phyloP scores from a whole-genome alignment of 2,888 invertebrate species.

The Torymus texanus region DNA sequence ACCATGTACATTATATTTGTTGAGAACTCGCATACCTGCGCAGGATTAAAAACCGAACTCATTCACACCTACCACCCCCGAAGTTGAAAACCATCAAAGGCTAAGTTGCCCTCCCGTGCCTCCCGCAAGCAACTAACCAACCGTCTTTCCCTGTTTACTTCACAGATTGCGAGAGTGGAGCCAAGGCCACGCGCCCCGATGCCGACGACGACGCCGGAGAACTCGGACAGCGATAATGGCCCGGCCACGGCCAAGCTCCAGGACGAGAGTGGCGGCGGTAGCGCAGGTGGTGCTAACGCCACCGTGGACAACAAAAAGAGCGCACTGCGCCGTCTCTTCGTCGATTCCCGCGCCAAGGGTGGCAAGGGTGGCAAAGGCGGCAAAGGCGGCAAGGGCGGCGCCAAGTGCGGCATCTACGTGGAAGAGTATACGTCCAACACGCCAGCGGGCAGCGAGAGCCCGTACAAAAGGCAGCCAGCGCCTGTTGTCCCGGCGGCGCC shows the following conservation, averaged over 20 bases:
- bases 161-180: constrained; percentile 62
- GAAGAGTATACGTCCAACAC: constrained; percentile 72
- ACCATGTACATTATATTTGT: constrained; percentile 38
- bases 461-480: constrained; percentile 68
- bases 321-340: constrained; percentile 81
- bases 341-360: constrained; percentile 76
- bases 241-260: constrained; percentile 74
- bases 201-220: constrained; percentile 72
- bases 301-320: constrained; percentile 83
- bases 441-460: constrained; percentile 75
- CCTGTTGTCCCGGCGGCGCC: constrained; percentile 64
- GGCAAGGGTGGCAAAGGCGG: constrained; percentile 80
- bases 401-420: constrained; percentile 79
- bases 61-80: not conserved
- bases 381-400: constrained; percentile 80
- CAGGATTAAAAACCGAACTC: constrained; percentile 29
- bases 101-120: constrained; percentile 22
- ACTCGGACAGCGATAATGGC: constrained; percentile 73
- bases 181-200: constrained; percentile 69
- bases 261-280: constrained; percentile 70
- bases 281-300: constrained; percentile 63
- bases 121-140: constrained; percentile 15
- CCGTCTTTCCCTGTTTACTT: not conserved
- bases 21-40: constrained; percentile 20
- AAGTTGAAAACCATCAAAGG: constrained; percentile 8